These are phyloP conservation scores for Maniola jurtina DNA, from an alignment of 1,140 invertebrate species.

Conservation along the genomic window DNA sequence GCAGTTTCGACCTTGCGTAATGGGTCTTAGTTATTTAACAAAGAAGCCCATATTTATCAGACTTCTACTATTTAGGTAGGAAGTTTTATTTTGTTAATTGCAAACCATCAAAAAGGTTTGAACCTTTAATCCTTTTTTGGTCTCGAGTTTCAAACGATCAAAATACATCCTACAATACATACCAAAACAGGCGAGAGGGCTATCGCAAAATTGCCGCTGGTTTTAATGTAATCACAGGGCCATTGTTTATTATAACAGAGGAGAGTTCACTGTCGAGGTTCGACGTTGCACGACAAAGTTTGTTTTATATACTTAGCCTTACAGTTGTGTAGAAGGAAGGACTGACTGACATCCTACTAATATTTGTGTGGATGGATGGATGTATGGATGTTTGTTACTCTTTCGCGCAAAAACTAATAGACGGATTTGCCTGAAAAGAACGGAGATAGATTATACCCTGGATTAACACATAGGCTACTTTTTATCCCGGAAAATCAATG, in stretches of 20 bases:
- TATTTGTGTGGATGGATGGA: too few species aligned
- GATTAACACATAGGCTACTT: too few species aligned
- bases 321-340: not conserved
- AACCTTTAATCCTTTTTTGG: not conserved
- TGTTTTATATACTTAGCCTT: not conserved
- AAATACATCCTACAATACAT: not conserved
- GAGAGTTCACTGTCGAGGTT: not conserved
- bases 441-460: too few species aligned
- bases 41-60: too few species aligned
- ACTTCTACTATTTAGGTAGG: too few species aligned
- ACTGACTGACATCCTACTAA: too few species aligned
- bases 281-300: not conserved
- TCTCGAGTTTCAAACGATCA: not conserved
- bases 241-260: slow-evolving; percentile 3
- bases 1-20: too few species aligned
- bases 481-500: too few species aligned
- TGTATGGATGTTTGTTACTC: too few species aligned
- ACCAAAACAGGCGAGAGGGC: slow-evolving; percentile 1
- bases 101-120: not conserved
- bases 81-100: not conserved
- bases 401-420: too few species aligned
- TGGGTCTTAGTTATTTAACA: too few species aligned
- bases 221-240: slow-evolving; percentile 7
- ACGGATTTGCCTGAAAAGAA: too few species aligned
- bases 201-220: slow-evolving; percentile 7